A percentile compares a stretch with the other conserved stretches of the same genome.
These are phyloP conservation scores for Laterallus jamaicensis DNA, from an alignment of 2,113 vertebrate species.

Conservation along the genomic window DNA sequence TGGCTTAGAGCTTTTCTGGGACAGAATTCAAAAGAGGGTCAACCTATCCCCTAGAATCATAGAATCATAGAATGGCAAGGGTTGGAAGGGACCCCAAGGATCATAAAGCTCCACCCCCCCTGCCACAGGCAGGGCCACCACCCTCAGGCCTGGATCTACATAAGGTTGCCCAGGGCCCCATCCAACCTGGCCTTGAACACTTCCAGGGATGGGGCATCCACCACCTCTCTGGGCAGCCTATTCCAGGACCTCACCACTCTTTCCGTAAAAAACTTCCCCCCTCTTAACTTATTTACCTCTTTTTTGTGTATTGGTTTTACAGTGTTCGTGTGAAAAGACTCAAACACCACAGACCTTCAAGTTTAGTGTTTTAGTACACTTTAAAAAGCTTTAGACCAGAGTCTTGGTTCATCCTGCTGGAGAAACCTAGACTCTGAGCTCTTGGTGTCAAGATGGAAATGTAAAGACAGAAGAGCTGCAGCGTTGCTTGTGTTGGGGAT, in stretches of 20 bases:
- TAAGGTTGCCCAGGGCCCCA: too few relatives aligned
- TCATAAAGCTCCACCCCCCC: too few relatives aligned
- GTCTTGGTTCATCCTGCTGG: neutral
- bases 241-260: too few relatives aligned
- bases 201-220: too few relatives aligned
- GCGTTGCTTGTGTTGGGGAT: neutral
- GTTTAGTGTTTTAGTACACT: neutral
- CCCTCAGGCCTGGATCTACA: too few relatives aligned
- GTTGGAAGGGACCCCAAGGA: too few relatives aligned
- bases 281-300: neutral
- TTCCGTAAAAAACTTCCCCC: too few relatives aligned
- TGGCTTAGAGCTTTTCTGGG: neutral
- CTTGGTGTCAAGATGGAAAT: neutral
- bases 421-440: neutral
- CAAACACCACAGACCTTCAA: neutral
- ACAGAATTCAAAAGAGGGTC: neutral
- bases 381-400: neutral
- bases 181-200: too few relatives aligned
- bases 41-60: neutral
- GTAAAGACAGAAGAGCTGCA: neutral
- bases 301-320: neutral
- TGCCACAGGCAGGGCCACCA: too few relatives aligned
- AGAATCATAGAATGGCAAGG: too few relatives aligned
- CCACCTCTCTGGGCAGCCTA: too few relatives aligned
- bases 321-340: neutral